Evolutionary conservation across 2,113 vertebrate genomes (phyloP), one percentile per base, ranked within the genome.

Genomic region (Scomber colias): DNA sequence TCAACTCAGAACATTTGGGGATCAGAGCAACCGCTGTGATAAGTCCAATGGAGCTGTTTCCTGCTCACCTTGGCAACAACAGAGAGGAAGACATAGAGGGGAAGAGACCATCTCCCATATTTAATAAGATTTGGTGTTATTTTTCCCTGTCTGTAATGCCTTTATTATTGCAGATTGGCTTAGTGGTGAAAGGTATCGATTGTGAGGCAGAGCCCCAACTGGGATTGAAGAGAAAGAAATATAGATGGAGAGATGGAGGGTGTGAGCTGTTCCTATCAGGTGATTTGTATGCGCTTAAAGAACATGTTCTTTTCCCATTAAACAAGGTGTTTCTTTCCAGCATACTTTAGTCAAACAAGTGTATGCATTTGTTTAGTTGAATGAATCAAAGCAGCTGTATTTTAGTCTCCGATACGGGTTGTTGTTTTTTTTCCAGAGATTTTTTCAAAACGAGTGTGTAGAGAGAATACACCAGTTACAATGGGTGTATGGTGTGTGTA

Each of bases 131-230:
- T 90, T 87, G 64, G 59, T 89, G 88, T 90, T 92, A 88, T 92
- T 92, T 89, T 91, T 79, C 77, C 71, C 88, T 62, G 71, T 84
- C 89, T 87, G 87, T 95, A 94, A 95, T 95, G 90, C 92, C 89
- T 94, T 95, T 95, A 90, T 95, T 94, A 95, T 95, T 95, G 92
- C 92, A 94, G 89, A 95, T 94, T 92, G 90, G 90, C 88, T 90
- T 88, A 84, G 90, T 71, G 59, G 85, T 91, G 92, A 93, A 92
- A 92, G 85, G 81, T 95, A 95, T 95, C 90, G 94, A 95, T 95
- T 93, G 90, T 77, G 77, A 89, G 88, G 62, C 71, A 68, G 85
- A 78, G 71, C 85, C 68, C 86, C 87, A 53, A 89, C 80, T 59
- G 83, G 73, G 83, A 86, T 66, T 83, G 71, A 84, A 75, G 77